These are phyloP conservation scores for Coranthus polyacanthus DNA, from an alignment of 2,797 vertebrate species.

Conservation along the genomic window DNA sequence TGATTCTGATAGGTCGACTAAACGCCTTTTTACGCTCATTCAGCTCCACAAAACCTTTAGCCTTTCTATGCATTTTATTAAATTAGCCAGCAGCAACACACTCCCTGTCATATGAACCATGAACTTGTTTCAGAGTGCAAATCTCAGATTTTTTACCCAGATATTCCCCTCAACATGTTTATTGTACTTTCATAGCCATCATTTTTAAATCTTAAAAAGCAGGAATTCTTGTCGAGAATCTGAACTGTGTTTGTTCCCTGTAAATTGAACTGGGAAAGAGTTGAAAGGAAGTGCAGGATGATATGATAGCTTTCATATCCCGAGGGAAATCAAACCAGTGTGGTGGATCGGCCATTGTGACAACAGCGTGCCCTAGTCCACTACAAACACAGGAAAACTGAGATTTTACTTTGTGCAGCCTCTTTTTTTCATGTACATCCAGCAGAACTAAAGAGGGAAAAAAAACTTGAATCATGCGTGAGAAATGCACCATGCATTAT, in stretches of 20 bases:
- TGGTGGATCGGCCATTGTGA: constrained; percentile 53
- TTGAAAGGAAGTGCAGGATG: constrained; percentile 67
- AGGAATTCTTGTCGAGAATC: constrained; percentile 37
- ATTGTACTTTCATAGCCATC: constrained; percentile 34
- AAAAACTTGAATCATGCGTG: constrained; percentile 48
- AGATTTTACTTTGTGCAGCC: constrained; percentile 56
- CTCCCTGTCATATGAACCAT: background rate
- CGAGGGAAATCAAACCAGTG: constrained; percentile 68
- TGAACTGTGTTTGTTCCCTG: constrained; percentile 60
- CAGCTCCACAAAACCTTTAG: too few species aligned
- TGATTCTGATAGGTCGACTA: too few species aligned
- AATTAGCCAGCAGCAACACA: too few species aligned
- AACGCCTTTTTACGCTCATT: too few species aligned
- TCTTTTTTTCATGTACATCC: constrained; percentile 56
- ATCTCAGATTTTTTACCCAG: constrained; percentile 23
- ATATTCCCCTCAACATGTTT: constrained; percentile 28
- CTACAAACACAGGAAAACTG: constrained; percentile 55
- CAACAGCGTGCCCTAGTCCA: constrained; percentile 46
- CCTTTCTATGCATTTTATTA: too few species aligned
- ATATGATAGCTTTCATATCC: constrained; percentile 69
- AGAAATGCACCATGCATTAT: constrained; percentile 70
- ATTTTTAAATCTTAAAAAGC: constrained; percentile 40
- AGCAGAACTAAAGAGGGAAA: constrained; percentile 52
- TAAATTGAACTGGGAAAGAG: constrained; percentile 69
- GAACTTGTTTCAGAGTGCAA: constrained; percentile 21